phyloP scores from a whole-genome alignment of 92 coral and sea anemone species.

The Parazoanthus atlanticus region DNA sequence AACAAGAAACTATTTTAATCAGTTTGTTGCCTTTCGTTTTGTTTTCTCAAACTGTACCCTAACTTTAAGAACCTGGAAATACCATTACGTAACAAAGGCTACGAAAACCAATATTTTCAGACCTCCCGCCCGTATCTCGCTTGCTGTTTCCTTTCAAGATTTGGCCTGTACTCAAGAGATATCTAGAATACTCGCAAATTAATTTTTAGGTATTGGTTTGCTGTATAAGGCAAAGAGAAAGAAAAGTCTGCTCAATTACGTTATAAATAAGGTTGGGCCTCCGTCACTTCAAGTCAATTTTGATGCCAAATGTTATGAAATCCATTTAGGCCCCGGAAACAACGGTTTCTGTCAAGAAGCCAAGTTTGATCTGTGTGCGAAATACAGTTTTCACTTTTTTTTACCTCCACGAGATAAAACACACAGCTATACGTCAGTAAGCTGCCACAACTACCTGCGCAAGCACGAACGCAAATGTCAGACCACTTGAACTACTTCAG shows the following conservation, averaged over 20 bases:
- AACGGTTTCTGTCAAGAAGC: not conserved
- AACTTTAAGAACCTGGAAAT: no score
- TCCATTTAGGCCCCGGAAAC: conserved; percentile 35
- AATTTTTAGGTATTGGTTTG: not conserved
- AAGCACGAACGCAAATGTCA: not conserved
- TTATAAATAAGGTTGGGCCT: not conserved
- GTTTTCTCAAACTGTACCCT: no score
- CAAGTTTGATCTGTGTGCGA: conserved; percentile 11
- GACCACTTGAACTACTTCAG: conserved; percentile 4
- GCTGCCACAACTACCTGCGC: not conserved
- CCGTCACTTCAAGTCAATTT: not conserved
- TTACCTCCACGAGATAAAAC: not conserved
- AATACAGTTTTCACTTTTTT: not conserved
- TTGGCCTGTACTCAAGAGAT: not conserved
- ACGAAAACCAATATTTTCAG: no score
- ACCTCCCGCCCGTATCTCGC: no score
- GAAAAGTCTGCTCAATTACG: not conserved
- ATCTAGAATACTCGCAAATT: not conserved
- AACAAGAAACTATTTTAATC: no score
- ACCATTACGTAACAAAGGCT: no score
- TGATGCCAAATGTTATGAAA: conserved; percentile 19
- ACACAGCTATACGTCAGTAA: not conserved
- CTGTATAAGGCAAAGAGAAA: not conserved
- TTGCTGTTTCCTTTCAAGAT: no score
- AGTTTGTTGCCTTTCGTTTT: no score